Conservation (phyloP, 2,113 vertebrate genomes). For the Cercocebus atys region DNA sequence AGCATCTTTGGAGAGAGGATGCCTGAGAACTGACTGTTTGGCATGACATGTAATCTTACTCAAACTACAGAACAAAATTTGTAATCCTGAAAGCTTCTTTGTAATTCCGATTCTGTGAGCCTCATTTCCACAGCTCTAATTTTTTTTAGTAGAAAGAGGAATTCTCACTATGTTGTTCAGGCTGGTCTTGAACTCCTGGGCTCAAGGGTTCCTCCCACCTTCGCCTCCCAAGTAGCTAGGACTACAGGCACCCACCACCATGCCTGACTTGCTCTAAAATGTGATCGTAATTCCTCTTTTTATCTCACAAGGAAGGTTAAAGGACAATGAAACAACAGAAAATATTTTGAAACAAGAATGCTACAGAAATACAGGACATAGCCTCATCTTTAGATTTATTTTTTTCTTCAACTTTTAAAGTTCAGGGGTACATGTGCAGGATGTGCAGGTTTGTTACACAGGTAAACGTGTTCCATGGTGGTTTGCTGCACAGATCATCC, state of each 20-base stretch:
- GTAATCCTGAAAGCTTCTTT: background rate
- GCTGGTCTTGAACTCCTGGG: too few relatives aligned
- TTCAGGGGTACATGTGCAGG: too few relatives aligned
- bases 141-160: too few relatives aligned
- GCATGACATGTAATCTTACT: background rate
- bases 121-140: background rate
- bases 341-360: slow-evolving; percentile 2
- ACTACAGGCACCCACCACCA: too few relatives aligned
- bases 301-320: slow-evolving; percentile 17
- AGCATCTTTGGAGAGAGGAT: background rate
- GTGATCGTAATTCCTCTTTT: background rate
- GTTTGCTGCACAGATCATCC: too few relatives aligned
- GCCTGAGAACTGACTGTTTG: background rate
- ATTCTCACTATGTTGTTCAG: too few relatives aligned
- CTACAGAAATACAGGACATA: slow-evolving; percentile 37
- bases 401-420: background rate
- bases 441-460: too few relatives aligned
- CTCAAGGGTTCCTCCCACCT: too few relatives aligned
- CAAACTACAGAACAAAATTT: background rate
- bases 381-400: background rate
- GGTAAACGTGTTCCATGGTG: too few relatives aligned
- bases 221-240: too few relatives aligned
- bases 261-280: background rate
- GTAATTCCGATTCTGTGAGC: slow-evolving; percentile 17
- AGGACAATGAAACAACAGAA: slow-evolving; percentile 44